These are phyloP conservation scores for Sciurus niger DNA, from an alignment of 2,113 vertebrate species.

Conservation along the genomic window DNA sequence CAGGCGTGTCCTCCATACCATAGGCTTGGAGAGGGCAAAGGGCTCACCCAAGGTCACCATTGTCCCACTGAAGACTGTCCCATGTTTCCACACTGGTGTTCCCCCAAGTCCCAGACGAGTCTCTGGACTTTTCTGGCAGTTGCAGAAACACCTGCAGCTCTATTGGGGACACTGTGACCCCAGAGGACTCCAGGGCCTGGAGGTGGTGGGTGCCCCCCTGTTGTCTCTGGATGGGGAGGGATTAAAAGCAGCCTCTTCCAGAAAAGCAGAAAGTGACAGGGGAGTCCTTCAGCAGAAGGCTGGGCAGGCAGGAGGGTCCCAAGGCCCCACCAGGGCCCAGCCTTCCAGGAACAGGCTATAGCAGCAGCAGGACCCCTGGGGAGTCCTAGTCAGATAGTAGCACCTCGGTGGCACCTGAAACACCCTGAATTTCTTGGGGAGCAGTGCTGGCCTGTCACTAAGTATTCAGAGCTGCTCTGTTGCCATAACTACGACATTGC, in stretches of 20 bases:
- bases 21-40: background rate
- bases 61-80: background rate
- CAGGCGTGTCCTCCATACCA: background rate
- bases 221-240: background rate
- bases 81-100: accelerated
- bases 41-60: background rate
- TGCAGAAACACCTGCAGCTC: background rate
- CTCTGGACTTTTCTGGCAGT: background rate
- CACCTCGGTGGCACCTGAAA: background rate
- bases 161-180: accelerated
- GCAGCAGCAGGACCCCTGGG: background rate
- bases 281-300: background rate
- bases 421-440: background rate
- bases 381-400: accelerated
- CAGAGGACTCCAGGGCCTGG: too few relatives aligned
- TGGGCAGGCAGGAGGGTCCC: background rate
- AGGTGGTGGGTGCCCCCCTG: accelerated
- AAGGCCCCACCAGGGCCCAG: background rate
- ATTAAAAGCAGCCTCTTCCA: background rate
- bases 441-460: accelerated
- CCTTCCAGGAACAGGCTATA: background rate
- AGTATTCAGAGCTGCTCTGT: too few relatives aligned
- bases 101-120: background rate
- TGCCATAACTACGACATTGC: background rate
- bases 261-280: too few relatives aligned